Evolutionary conservation across 2,113 vertebrate genomes (phyloP).

Genomic region (Thamnaconus septentrionalis): DNA sequence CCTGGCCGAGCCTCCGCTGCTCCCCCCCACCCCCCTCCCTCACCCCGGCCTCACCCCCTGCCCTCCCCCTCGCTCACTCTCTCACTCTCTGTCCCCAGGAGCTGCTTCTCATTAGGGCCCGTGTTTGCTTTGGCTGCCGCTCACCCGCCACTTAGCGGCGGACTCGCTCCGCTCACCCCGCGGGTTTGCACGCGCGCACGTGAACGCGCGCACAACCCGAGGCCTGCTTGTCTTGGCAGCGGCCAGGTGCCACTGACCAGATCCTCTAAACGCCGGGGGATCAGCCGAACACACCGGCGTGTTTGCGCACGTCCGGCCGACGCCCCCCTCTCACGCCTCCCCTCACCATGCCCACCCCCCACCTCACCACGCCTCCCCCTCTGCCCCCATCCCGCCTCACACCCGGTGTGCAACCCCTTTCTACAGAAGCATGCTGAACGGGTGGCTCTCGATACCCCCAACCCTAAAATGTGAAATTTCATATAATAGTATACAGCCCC

Average conservation of each 20-base stretch:
- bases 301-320: conserved; percentile 44
- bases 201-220: conserved; percentile 2
- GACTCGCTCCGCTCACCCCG: conserved; percentile 26
- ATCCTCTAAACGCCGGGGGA: conserved; percentile 60
- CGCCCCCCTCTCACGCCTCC: no score
- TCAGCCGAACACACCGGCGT: conserved; percentile 60
- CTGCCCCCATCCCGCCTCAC: conserved; percentile 16
- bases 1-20: conserved; percentile 44
- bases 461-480: no score
- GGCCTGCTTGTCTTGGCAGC: conserved; percentile 76
- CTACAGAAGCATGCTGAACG: conserved; percentile 1
- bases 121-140: conserved; percentile 78
- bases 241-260: conserved; percentile 73
- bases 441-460: not conserved
- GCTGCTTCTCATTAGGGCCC: conserved; percentile 78
- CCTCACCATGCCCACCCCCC: no score
- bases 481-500: no score
- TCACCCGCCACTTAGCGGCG: conserved; percentile 73
- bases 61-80: conserved; percentile 12
- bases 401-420: not conserved
- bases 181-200: conserved; percentile 15
- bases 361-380: no score
- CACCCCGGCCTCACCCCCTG: conserved; percentile 11
- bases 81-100: conserved; percentile 62
- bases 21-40: conserved; percentile 15